Base-by-base conservation (phyloP, 1,140 invertebrate genomes). In the Macrobrachium rosenbergii region DNA sequence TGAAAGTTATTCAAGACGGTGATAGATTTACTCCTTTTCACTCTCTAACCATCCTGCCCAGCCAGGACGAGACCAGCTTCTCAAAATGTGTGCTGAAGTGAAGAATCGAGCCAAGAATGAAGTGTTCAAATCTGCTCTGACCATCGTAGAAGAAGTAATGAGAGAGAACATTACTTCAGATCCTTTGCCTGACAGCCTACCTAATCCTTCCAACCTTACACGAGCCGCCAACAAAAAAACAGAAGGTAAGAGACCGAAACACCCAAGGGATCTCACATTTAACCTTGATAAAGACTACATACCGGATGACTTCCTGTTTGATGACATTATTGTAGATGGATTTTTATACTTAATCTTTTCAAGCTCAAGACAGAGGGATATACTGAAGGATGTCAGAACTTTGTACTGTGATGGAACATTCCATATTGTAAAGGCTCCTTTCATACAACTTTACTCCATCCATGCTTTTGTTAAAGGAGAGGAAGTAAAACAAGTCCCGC, bases 111-210 rank as follows among this genome's bases (percentile, higher is more conserved):
- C 76, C 37, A 78, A 78, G 37, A 78, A 78, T 23, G 37, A 78
- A 78, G 43, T 78, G 76, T 58, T 78, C 52, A 58, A 52, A 78
- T 78, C 76, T 14, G 76, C 76, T 45, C 11, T 78, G 76, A 58
- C 76, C 76, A 78, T 78, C 76, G 76, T 78, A 58, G 12, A 78
- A 58, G 45, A 78, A 78, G 76, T 78, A 52, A 78, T 78, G 76
- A 52, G 43, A 52, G 59, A 52, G 76, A n/a, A 78, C 76, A 78
- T 52, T 78, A 78, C 76, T 78, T 78, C 37, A 78, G 12, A 78
- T 78, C 76, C 43, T 58, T 52, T 78, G 59, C 76, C 52, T 78
- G 23, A 52, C 76, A 78, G 43, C 76, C 45, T 78, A 45, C 76
- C 43, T 78, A 78, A 78, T 78, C 45, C 43, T 7, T 78, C 76